Percentiles rank a stretch among this genome's conserved stretches.
phyloP scores from a whole-genome alignment of 92 coral and sea anemone species.

The Porites lobata region DNA sequence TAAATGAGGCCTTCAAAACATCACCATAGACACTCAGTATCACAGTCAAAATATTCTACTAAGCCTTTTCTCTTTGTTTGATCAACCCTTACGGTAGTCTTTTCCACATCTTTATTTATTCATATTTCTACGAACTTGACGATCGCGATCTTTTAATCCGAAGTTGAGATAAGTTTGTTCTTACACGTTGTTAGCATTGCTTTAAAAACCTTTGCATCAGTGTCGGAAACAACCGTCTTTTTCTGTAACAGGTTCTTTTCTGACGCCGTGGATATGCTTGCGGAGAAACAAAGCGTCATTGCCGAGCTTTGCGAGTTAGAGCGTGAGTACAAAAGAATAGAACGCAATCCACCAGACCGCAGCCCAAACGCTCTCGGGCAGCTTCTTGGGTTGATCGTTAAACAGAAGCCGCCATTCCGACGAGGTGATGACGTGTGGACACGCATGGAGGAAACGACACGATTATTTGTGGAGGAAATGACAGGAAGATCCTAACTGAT shows the following conservation, averaged over 20 bases:
- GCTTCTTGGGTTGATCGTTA: background rate
- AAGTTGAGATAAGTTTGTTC: too few species aligned
- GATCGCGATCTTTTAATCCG: too few species aligned
- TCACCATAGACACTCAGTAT: too few species aligned
- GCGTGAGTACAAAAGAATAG: conserved; percentile 36
- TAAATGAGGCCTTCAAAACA: too few species aligned
- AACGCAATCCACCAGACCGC: conserved; percentile 28
- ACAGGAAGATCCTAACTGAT: conserved; percentile 4
- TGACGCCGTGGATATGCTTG: conserved; percentile 71
- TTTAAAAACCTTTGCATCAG: too few species aligned
- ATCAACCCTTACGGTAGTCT: too few species aligned
- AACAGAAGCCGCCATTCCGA: conserved; percentile 68
- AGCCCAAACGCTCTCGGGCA: conserved; percentile 19
- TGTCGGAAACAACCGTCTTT: background rate
- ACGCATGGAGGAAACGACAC: conserved; percentile 79
- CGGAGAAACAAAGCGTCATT: conserved; percentile 28
- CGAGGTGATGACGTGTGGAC: conserved; percentile 91
- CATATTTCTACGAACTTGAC: too few species aligned
- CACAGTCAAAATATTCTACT: too few species aligned
- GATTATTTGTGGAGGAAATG: conserved; percentile 61
- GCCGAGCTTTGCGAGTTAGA: conserved; percentile 42
- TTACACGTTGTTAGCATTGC: too few species aligned
- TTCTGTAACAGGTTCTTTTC: conserved; percentile 51
- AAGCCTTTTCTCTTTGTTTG: too few species aligned
- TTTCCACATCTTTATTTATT: too few species aligned